These are phyloP conservation scores for Perizoma flavofasciatum DNA, from an alignment of 2,888 invertebrate genomes.

Conservation along the genomic window DNA sequence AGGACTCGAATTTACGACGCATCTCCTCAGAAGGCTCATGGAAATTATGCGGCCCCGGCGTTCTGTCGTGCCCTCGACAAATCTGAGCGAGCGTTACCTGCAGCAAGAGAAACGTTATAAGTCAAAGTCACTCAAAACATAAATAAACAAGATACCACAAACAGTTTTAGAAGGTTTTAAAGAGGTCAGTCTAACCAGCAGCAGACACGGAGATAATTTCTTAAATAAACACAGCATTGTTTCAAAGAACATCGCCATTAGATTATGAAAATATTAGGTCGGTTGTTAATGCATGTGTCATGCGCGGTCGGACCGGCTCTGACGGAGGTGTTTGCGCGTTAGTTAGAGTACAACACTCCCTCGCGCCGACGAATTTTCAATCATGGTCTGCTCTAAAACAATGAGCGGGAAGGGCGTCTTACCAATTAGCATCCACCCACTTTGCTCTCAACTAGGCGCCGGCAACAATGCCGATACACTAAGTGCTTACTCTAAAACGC, in stretches of 20 bases:
- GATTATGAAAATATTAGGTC: constrained; percentile 84
- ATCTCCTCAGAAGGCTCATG: constrained; percentile 92
- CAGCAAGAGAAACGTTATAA: constrained; percentile 59
- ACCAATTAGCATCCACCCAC: constrained; percentile 81
- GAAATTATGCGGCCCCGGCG: constrained; percentile 85
- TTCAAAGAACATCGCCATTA: constrained; percentile 84
- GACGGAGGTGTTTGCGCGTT: constrained; percentile 71
- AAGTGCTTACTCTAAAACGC: constrained; percentile 68
- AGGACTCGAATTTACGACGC: constrained; percentile 94
- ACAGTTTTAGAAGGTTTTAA: constrained; percentile 80
- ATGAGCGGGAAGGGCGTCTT: constrained; percentile 81
- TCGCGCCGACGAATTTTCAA: constrained; percentile 78
- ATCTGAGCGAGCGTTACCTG: constrained; percentile 93
- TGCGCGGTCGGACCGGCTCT: constrained; percentile 67
- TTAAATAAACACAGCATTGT: constrained; percentile 78
- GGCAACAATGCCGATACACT: constrained; percentile 51
- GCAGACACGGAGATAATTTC: constrained; percentile 78
- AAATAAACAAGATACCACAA: constrained; percentile 66
- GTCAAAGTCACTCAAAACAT: constrained; percentile 48
- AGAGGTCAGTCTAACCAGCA: constrained; percentile 80
- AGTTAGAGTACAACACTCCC: constrained; percentile 75
- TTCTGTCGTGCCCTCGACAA: constrained; percentile 89
- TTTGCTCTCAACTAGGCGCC: constrained; percentile 70
- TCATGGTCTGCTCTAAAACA: constrained; percentile 83
- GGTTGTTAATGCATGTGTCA: constrained; percentile 83